Conservation (phyloP, 2,113 vertebrate genomes). For the Tympanuchus pallidicinctus region DNA sequence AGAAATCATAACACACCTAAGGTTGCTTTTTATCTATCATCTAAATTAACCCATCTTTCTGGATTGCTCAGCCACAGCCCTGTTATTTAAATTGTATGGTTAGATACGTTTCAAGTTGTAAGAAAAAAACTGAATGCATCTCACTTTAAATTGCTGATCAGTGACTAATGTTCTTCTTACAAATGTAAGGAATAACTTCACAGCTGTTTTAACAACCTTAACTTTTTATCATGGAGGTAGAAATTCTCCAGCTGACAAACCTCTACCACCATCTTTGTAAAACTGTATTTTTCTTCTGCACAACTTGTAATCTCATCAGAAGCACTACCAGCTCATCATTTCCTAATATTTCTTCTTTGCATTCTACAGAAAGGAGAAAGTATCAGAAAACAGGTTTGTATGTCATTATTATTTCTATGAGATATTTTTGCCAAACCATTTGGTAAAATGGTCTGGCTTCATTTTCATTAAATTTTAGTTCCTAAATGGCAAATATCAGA, state of each 20-base stretch:
- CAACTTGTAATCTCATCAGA: not conserved
- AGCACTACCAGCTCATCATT: not conserved
- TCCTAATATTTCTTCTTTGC: not conserved
- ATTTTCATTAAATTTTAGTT: not conserved
- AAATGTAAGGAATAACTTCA: not conserved
- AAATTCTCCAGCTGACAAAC: not conserved
- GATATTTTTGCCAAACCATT: not conserved
- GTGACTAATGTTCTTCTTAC: not conserved
- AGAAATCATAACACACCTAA: not conserved
- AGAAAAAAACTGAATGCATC: not conserved
- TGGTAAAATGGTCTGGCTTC: not conserved
- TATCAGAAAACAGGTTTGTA: not conserved
- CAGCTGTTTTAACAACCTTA: not conserved
- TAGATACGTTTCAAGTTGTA: not conserved
- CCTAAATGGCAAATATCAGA: not conserved
- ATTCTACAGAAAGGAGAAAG: not conserved
- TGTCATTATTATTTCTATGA: not conserved
- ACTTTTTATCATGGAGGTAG: not conserved
- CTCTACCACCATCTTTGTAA: not conserved
- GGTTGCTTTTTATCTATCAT: rapidly evolving
- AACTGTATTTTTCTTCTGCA: not conserved
- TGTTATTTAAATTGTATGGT: not conserved
- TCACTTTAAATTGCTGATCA: not conserved
- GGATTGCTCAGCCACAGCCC: not conserved
- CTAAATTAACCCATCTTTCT: not conserved